Evolutionary conservation across 2,797 vertebrate species (phyloP).

Genomic region (Crenuchus spilurus): DNA sequence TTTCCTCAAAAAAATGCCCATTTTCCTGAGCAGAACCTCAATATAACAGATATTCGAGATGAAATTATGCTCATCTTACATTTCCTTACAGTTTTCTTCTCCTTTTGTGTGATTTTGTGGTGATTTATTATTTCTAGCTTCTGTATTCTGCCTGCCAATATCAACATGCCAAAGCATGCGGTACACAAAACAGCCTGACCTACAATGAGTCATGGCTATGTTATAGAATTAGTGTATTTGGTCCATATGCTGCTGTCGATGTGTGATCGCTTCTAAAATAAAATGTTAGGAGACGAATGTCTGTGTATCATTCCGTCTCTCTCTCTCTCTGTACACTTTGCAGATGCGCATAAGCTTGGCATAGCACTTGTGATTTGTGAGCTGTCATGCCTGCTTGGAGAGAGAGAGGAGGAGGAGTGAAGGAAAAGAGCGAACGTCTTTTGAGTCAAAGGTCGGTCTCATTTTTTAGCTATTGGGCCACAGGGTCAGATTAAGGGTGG

Average conservation of each 20-base stretch:
- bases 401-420: conserved; percentile 17
- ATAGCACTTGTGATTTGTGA: conserved; percentile 30
- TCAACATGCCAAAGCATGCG: conserved; percentile 4
- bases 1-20: neutral
- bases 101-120: neutral
- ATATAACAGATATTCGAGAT: neutral
- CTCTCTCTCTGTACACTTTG: conserved; percentile 24
- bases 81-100: neutral
- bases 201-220: neutral
- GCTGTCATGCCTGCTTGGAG: conserved; percentile 12
- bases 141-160: conserved; percentile 1
- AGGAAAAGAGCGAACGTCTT: conserved; percentile 28
- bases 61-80: neutral
- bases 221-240: neutral
- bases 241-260: neutral
- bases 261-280: conserved; percentile 7
- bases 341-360: conserved; percentile 13
- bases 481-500: conserved; percentile 50
- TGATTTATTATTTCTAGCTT: conserved; percentile 6
- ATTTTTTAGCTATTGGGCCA: conserved; percentile 53
- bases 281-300: conserved; percentile 10
- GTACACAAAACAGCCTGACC: neutral
- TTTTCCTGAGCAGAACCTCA: neutral
- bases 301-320: conserved; percentile 2
- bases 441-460: conserved; percentile 48